Evolutionary conservation across 2,113 vertebrate genomes (phyloP), one percentile per base, ranked within the genome.

Genomic region (Cottus gobio): DNA sequence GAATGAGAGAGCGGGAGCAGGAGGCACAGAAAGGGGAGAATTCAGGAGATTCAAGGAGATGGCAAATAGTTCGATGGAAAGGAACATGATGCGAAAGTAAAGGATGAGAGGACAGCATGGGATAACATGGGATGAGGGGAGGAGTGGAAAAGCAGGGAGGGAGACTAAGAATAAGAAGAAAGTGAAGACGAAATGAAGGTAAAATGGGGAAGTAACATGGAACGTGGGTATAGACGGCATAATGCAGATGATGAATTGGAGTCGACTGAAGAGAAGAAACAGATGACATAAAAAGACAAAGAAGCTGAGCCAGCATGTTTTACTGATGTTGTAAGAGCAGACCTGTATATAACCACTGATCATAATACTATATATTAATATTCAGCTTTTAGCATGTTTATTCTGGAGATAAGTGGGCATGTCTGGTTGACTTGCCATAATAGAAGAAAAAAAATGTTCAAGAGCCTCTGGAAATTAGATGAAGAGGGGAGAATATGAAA

Each of bases 21-120:
- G 90, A 90, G 87, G 87, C 85, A 90, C 89, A 74, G 74, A 88
- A 89, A 91, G 78, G 87, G 90, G 77, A 84, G 77, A 85, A 62
- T 46, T 75, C 48, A 76, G 66, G 56, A 77, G 67, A 67, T n/a
- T n/a, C n/a, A n/a, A 52, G 65, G 70, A 82, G 67, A 88, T 81
- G 82, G 82, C 74, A 76, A 74, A 84, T 46, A 71, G 79, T 82
- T 66, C 2, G 61, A 69, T 30, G 44, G 71, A 80, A 78, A 67
- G 70, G 54, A 79, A 62, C 80, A 82, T 75, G 79, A 87, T 4
- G 70, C 75, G 72, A 77, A 79, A 72, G 80, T 48, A 62, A 90
- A 80, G 77, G 66, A 83, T 80, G 80, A 79, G 75, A 77, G 62
- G 78, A 83, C 63, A 72, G 58, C 67, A 39, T 16, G 34, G 79